Percentiles rank a stretch among this genome's conserved stretches.
Evolutionary conservation across 2,113 vertebrate genomes (phyloP).

Genomic region (Apus apus): DNA sequence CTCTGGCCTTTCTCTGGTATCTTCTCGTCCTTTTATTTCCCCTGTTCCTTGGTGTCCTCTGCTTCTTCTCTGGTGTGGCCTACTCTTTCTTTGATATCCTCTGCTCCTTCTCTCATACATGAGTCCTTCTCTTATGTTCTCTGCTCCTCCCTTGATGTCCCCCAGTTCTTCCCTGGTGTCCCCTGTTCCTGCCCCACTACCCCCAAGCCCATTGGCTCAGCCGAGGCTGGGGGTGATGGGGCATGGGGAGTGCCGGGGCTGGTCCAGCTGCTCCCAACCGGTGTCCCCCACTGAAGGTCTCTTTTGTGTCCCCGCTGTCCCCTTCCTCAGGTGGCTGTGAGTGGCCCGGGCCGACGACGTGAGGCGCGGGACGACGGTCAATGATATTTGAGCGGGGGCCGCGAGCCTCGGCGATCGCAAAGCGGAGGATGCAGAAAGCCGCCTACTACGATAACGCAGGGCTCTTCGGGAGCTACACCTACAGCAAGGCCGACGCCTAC

Average conservation of each 20-base stretch:
- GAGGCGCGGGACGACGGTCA: constrained; percentile 78
- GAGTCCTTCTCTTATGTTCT: too few species aligned
- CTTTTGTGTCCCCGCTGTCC: constrained; percentile 48
- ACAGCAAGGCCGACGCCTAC: constrained; percentile 92
- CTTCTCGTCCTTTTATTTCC: background rate
- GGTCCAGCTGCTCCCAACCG: too few species aligned
- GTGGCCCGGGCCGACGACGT: constrained; percentile 84
- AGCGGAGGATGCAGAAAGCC: constrained; percentile 95
- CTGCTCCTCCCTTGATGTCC: too few species aligned
- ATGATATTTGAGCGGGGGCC: constrained; percentile 92
- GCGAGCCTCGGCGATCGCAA: constrained; percentile 84
- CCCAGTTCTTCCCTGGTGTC: background rate
- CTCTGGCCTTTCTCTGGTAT: background rate
- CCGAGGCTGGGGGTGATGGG: background rate
- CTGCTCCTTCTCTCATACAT: too few species aligned
- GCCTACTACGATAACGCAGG: constrained; percentile 97
- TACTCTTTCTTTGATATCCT: background rate
- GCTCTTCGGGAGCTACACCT: constrained; percentile 94
- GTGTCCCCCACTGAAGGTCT: constrained; percentile 5
- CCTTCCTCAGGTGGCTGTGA: constrained; percentile 69
- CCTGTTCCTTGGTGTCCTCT: too few species aligned
- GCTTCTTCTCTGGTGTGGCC: background rate
- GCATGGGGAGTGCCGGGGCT: accelerated
- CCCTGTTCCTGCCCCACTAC: background rate
- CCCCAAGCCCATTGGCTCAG: background rate